Evolutionary conservation across 2,888 invertebrate genomes (phyloP).

Genomic region (Polydrusus pterygomalis): DNA sequence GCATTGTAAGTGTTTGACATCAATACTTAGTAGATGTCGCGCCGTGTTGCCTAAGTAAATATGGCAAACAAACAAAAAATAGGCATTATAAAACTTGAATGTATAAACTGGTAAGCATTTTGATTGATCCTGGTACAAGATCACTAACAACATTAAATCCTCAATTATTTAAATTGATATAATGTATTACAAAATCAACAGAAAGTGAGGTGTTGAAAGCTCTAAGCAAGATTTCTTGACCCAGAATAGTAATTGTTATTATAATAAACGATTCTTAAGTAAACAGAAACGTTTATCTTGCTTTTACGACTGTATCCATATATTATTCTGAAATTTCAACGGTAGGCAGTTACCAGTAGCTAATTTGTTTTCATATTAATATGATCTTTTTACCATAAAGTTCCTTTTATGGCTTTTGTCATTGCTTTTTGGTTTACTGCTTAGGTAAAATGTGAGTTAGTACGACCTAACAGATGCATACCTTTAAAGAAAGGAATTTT

Average conservation of each 20-base stretch:
- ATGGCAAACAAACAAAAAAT: no score
- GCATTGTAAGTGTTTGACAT: no score
- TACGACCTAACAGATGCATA: no score
- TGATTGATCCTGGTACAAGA: constrained; percentile 5
- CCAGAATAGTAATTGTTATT: not conserved
- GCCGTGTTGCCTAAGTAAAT: no score
- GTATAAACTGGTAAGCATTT: no score
- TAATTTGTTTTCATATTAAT: not conserved
- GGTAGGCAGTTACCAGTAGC: not conserved
- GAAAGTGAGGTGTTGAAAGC: constrained; percentile 22
- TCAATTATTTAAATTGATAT: constrained; percentile 22
- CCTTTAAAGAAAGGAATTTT: no score
- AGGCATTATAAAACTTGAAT: no score
- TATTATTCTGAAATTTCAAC: not conserved
- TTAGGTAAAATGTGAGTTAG: no score
- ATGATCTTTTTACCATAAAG: not conserved
- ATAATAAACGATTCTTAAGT: constrained; percentile 11
- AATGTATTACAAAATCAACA: constrained; percentile 26
- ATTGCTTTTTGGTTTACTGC: no score
- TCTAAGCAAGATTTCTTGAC: constrained; percentile 20
- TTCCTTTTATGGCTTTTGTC: not conserved
- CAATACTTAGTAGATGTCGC: no score
- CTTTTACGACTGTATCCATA: not conserved
- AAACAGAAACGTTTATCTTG: constrained; percentile 27
- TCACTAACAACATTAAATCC: not conserved